These are phyloP conservation scores for Nettapus auritus DNA, from an alignment of 2,113 vertebrate genomes.

Conservation along the genomic window DNA sequence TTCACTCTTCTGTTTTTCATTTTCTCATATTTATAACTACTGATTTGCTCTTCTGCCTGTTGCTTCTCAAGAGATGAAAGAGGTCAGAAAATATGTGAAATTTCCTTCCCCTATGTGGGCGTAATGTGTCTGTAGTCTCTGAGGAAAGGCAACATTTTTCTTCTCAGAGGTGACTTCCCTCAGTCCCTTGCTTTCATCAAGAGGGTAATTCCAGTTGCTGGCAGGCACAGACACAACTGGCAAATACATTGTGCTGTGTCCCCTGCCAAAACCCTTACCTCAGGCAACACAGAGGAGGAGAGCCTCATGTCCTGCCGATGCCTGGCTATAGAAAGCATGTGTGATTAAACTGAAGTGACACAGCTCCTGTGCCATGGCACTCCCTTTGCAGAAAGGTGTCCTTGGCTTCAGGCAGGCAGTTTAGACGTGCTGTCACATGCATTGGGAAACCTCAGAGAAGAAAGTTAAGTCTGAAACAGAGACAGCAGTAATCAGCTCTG, in stretches of 20 bases:
- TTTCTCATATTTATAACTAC: not conserved
- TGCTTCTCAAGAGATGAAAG: not conserved
- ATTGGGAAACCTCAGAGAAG: accelerated
- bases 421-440: not conserved
- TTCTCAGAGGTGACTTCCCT: not conserved
- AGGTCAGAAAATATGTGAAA: not conserved
- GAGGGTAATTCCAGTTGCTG: not conserved
- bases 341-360: not conserved
- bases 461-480: not conserved
- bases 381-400: not conserved
- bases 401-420: not conserved
- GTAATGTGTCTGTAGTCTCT: not conserved
- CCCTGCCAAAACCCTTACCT: not conserved
- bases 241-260: not conserved
- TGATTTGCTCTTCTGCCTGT: not conserved
- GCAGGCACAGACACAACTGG: not conserved
- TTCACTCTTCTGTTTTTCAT: not conserved
- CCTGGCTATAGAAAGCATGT: not conserved
- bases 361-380: accelerated
- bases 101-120: not conserved
- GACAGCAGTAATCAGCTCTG: not conserved
- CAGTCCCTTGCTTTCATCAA: not conserved
- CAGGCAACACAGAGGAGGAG: not conserved
- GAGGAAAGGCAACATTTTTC: not conserved
- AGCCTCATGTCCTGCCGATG: not conserved